Conservation (phyloP, 1,140 invertebrate species). For the Drosophila cardini region DNA sequence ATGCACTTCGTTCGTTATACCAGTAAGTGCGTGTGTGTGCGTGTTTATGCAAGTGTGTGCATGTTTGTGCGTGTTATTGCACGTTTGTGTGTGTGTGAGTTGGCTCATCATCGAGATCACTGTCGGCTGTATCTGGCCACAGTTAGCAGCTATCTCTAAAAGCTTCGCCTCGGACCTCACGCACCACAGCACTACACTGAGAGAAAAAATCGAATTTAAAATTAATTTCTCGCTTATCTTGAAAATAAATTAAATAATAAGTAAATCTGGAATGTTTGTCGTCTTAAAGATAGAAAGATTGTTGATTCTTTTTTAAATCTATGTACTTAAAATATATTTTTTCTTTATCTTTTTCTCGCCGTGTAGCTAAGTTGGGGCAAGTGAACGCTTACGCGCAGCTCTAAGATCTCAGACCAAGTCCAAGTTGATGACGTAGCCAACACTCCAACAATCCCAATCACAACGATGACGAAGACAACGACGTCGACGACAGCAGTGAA, state of each 20-base stretch:
- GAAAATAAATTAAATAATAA: too few species aligned
- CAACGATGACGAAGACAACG: slow-evolving; percentile 18
- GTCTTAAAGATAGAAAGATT: too few species aligned
- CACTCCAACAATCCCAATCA: slow-evolving; percentile 26
- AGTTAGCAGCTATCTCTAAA: background rate
- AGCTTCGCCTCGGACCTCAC: slow-evolving; percentile 58
- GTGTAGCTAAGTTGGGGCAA: slow-evolving; percentile 44
- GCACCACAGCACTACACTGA: slow-evolving; percentile 54
- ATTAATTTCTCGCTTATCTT: too few species aligned
- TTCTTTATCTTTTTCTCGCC: too few species aligned
- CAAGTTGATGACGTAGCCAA: slow-evolving; percentile 55
- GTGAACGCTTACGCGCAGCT: slow-evolving; percentile 52
- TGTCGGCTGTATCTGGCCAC: slow-evolving; percentile 34
- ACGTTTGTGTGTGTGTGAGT: background rate
- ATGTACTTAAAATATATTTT: too few species aligned
- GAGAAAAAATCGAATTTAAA: too few species aligned
- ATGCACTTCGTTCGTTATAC: slow-evolving; percentile 46
- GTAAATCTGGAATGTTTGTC: too few species aligned
- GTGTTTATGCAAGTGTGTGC: too few species aligned
- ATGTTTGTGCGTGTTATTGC: too few species aligned
- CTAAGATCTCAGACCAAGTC: slow-evolving; percentile 15
- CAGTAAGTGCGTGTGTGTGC: too few species aligned
- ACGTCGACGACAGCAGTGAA: slow-evolving; percentile 7
- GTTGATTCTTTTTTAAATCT: too few species aligned
- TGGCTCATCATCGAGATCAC: slow-evolving; percentile 71